A percentile compares a stretch with the other conserved stretches of the same genome.
Conservation (phyloP, 2,113 vertebrate species). For the Junco hyemalis region DNA sequence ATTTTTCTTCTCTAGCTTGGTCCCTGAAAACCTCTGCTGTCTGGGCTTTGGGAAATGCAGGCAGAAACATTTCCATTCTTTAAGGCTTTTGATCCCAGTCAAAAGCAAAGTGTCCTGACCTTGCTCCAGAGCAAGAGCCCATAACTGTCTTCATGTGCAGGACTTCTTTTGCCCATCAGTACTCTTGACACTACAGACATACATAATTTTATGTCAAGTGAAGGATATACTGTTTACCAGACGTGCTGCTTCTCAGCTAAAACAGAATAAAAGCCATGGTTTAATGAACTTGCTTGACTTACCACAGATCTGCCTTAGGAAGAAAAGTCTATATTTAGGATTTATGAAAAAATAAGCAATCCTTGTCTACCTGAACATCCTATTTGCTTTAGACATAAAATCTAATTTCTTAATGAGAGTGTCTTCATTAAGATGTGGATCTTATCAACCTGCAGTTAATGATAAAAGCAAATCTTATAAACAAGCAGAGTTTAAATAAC, state of each 20-base stretch:
- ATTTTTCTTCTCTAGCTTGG: neutral
- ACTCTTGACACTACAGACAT: neutral
- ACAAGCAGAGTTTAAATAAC: slow-evolving; percentile 74
- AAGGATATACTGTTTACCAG: neutral
- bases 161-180: neutral
- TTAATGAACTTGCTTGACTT: neutral
- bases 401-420: slow-evolving; percentile 64
- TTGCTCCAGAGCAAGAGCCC: neutral
- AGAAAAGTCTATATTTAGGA: neutral
- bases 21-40: neutral
- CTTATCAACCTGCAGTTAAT: slow-evolving; percentile 66
- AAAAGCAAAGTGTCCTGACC: neutral
- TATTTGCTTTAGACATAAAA: slow-evolving; percentile 39
- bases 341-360: neutral
- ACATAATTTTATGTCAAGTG: neutral
- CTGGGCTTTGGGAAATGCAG: neutral
- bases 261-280: neutral
- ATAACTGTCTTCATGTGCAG: neutral
- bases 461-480: slow-evolving; percentile 76
- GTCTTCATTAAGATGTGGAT: slow-evolving; percentile 32
- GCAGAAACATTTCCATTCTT: neutral
- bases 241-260: neutral
- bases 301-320: neutral
- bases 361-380: neutral
- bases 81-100: neutral